Base-by-base conservation (phyloP, 2,797 vertebrate genomes). In the Platyrinchus mystaceus region DNA sequence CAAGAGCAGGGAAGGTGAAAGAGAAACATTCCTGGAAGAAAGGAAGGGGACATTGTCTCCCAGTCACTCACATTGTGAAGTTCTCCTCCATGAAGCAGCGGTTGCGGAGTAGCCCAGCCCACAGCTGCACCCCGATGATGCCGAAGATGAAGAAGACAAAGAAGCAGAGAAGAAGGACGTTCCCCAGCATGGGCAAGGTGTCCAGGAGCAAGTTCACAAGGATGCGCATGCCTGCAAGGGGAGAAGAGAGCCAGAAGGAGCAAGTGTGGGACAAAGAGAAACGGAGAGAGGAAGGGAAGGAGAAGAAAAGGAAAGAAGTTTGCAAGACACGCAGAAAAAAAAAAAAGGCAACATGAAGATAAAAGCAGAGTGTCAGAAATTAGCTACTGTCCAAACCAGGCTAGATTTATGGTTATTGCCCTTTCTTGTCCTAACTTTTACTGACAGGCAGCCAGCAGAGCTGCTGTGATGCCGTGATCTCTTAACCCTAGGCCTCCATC, bases 91-190 rank as follows among this genome's bases (percentile, higher is more conserved):
- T 98, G 92, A 99, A 99, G 96, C 98, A 99, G 95, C 98, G 98
- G 96, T 99, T 99, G 36, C 99, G 98, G 94, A 99, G 98, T 19
- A 99, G 98, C 75, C 99, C 99, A 3, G 99, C 99, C 99, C 99
- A 99, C 87, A 99, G 98, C 97, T 99, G 99, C 93, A 99, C 99
- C 0, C 99, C 99, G 2, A 99, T 99, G 98, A 99, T 99, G 93
- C 99, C 99, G 2, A 99, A 99, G 97, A 99, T 99, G 97, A 99
- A 99, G 98, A 99, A 99, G 97, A 99, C 99, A 68, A 99, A 99
- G 98, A 99, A 99, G 97, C 99, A 99, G 83, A 99, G 99, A 86
- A 99, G 98, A 24, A 99, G 98, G 82, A 99, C 99, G 0, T 99
- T 99, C 39, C 99, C 99, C 96, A 99, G 97, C 99, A 99, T 99